Evolutionary conservation across 2,113 vertebrate species (phyloP), one percentile per base, ranked within the genome.

Genomic region (Bolborhynchus lineola): DNA sequence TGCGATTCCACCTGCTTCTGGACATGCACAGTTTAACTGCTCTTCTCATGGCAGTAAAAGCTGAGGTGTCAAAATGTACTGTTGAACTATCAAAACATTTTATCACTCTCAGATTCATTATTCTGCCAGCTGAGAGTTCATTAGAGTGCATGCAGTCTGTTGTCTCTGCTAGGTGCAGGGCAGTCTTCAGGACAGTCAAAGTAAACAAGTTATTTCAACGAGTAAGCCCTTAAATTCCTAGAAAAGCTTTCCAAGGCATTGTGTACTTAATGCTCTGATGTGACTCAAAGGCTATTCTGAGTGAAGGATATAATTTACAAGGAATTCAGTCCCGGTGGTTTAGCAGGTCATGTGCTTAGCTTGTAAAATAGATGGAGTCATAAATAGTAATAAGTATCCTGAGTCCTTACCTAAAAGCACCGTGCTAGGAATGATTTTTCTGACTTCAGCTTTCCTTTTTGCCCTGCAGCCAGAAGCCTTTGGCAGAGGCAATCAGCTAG

Each of bases 141-240:
- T 35, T 46, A 57, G 31, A 1, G 1, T 1, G 0, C 47, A 29
- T 19, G 14, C 0, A 0, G 39, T 23, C 57, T 57, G 31, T 18
- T 84, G 63, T 5, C 39, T 70, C 12, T 78, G 47, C 33, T 14
- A 59, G 75, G 35, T 1, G 0, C 4, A 23, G 53, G 26, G 23
- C 19, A 69, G 11, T 28, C 72, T 78, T 69, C 49, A 70, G 44
- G 29, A 52, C 57, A 28, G 53, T 41, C 25, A 69, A 80, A 94
- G n/a, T 33, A 53, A 82, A 37, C 5, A 23, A 2, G 24, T 55
- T 15, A 28, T 37, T 35, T 67, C 13, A 82, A 59, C 6, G 3
- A 41, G 14, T 10, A 72, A 59, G n/a, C 24, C 20, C 33, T 65
- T 65, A 33, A 49, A 57, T 62, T 93, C 60, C 78, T 57, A 26